These are phyloP conservation scores for Brachionus asplanchnoidis DNA, from an alignment of 1,140 invertebrate species.

Conservation along the genomic window DNA sequence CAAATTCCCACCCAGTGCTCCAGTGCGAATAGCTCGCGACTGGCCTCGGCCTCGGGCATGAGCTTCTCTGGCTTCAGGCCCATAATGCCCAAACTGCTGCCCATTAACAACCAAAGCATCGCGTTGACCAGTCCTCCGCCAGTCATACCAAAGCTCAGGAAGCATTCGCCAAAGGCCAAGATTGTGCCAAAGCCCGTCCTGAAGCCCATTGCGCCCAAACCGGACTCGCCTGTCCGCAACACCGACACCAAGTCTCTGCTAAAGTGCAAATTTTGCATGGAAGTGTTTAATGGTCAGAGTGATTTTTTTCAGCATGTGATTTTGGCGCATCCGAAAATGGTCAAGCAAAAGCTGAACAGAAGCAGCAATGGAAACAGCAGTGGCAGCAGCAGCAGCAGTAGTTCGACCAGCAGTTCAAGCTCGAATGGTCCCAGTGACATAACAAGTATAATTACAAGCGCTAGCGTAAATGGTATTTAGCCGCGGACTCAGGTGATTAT, in stretches of 20 bases:
- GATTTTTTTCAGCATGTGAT: slow-evolving; percentile 40
- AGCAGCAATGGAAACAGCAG: not conserved
- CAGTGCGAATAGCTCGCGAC: not conserved
- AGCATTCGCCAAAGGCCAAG: not conserved
- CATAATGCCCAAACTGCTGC: slow-evolving; percentile 26
- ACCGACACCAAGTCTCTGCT: not conserved
- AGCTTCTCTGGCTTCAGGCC: not conserved
- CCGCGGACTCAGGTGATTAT: not conserved
- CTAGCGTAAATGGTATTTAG: not conserved
- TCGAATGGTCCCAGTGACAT: not conserved
- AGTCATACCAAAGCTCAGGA: not conserved
- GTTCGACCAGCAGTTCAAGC: not conserved
- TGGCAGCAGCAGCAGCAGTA: not conserved
- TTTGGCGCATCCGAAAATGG: slow-evolving; percentile 31
- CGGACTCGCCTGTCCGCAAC: not conserved
- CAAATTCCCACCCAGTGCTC: slow-evolving; percentile 4
- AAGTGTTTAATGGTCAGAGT: slow-evolving; percentile 18
- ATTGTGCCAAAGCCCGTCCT: not conserved
- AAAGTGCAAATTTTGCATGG: slow-evolving; percentile 40
- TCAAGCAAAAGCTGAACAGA: slow-evolving; percentile 32
- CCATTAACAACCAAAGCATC: not conserved
- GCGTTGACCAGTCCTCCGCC: not conserved
- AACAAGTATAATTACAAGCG: not conserved
- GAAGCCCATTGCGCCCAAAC: not conserved
- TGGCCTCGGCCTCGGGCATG: slow-evolving; percentile 15